Conservation (phyloP, 1,140 invertebrate species). For the Drosophila orena region DNA sequence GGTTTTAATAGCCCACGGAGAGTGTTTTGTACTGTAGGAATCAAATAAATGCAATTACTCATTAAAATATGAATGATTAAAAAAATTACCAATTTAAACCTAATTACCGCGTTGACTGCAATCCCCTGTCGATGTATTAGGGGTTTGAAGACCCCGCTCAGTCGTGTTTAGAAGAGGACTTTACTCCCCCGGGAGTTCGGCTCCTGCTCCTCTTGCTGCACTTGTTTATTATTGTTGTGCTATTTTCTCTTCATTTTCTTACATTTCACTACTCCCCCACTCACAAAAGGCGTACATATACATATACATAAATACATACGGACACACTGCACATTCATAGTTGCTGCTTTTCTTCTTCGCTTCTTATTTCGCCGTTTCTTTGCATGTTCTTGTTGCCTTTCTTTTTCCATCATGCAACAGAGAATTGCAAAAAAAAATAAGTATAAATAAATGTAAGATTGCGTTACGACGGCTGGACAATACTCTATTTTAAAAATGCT, state of each 20-base stretch:
- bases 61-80: not conserved
- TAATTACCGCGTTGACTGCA: not conserved
- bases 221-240: conserved; percentile 43
- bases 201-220: conserved; percentile 58
- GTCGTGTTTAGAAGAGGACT: not conserved
- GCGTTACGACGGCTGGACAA: not conserved
- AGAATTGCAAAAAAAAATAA: conserved; percentile 43
- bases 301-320: conserved; percentile 19
- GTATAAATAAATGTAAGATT: conserved; percentile 34
- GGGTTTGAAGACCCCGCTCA: not conserved
- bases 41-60: not conserved
- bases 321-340: conserved; percentile 50
- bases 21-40: not conserved
- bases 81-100: not conserved
- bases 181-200: conserved; percentile 22
- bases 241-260: conserved; percentile 6
- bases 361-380: conserved; percentile 51
- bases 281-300: conserved; percentile 3
- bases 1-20: not conserved
- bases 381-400: conserved; percentile 52
- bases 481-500: not conserved
- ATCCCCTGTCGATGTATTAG: not conserved
- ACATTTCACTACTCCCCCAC: conserved; percentile 20
- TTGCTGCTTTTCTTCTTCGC: conserved; percentile 29
- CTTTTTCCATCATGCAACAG: conserved; percentile 56